A percentile compares a stretch with the other conserved stretches of the same genome.
These are phyloP conservation scores for Papilio xuthus DNA, from an alignment of 1,140 invertebrate species.

Conservation along the genomic window DNA sequence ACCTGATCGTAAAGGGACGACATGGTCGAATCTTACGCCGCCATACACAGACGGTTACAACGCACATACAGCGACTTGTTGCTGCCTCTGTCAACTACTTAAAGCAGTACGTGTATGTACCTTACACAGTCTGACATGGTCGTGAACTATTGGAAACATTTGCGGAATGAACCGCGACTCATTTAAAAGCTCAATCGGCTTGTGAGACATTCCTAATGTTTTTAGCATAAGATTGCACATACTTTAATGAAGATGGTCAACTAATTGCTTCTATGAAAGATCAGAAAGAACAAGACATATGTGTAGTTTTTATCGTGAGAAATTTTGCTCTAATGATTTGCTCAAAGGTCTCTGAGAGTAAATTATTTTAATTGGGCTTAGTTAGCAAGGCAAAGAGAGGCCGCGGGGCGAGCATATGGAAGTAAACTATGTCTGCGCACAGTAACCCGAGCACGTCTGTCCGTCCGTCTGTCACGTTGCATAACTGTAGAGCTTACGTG, in stretches of 20 bases:
- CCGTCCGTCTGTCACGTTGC: constrained; percentile 37
- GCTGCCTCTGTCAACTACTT: neutral
- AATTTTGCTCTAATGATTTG: neutral
- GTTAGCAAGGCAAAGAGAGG: neutral
- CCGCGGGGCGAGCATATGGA: constrained; percentile 13
- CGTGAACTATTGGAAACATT: neutral
- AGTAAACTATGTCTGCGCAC: constrained; percentile 19
- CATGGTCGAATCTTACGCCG: neutral
- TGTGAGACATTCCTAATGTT: neutral
- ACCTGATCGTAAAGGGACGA: neutral
- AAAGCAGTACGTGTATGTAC: neutral
- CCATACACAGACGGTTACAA: neutral
- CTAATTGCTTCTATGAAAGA: neutral
- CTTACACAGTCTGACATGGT: neutral
- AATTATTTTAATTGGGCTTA: neutral
- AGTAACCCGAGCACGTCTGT: constrained; percentile 37
- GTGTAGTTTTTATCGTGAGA: neutral
- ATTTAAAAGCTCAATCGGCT: neutral
- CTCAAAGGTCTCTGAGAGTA: neutral
- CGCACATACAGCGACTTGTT: too few species aligned
- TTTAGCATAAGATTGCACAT: neutral
- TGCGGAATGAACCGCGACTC: neutral
- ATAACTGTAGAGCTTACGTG: constrained; percentile 45
- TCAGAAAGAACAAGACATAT: neutral
- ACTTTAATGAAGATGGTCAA: neutral